Conservation (phyloP, 2,888 invertebrate genomes). For the Cepaea hortensis region DNA sequence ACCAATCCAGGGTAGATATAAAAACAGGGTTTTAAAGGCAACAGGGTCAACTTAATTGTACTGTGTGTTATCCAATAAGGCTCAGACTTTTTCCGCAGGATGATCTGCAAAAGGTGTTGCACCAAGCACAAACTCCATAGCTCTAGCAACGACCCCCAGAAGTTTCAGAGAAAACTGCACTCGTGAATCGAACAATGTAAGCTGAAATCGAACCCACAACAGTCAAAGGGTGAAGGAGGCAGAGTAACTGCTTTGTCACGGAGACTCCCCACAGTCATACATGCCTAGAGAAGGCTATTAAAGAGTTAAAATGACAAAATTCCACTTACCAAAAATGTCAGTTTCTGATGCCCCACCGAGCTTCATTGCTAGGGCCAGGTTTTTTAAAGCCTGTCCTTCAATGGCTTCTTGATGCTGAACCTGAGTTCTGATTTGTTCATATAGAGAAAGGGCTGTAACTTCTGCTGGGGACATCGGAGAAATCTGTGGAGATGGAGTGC, state of each 20-base stretch:
- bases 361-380: conserved; percentile 35
- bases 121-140: no score
- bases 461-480: conserved; percentile 27
- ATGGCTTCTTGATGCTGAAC: conserved; percentile 43
- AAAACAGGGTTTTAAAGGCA: no score
- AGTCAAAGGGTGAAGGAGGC: not conserved
- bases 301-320: not conserved
- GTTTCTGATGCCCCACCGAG: conserved; percentile 12
- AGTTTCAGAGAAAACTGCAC: not conserved
- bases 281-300: not conserved
- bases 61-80: not conserved
- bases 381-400: conserved; percentile 45
- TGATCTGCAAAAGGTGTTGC: no score
- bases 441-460: conserved; percentile 25
- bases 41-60: not conserved
- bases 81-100: no score
- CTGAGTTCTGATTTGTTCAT: conserved; percentile 44
- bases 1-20: no score
- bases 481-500: conserved; percentile 34
- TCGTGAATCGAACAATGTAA: not conserved
- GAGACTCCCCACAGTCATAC: not conserved
- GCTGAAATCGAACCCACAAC: not conserved
- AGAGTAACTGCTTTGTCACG: not conserved
- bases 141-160: not conserved
- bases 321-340: conserved; percentile 1